Conservation (phyloP, 2,888 invertebrate species). For the Pterostichus madidus region DNA sequence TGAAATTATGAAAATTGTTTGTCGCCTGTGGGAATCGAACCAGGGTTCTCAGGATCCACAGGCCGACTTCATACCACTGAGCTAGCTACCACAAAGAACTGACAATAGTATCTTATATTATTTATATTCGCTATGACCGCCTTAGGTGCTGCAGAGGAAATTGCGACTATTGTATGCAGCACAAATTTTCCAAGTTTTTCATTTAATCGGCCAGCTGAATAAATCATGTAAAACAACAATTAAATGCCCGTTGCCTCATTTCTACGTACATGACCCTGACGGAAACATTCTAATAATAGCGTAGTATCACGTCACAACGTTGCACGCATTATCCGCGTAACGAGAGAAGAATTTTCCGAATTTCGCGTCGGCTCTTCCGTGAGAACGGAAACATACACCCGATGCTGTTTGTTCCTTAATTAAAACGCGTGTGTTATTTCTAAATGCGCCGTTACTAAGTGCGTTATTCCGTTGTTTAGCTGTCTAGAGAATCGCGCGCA, state of each 20-base stretch:
- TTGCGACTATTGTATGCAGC: no score
- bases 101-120: no score
- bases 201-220: neutral
- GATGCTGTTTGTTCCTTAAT: conserved; percentile 56
- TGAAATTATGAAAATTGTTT: no score
- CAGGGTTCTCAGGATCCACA: no score
- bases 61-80: no score
- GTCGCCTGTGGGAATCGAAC: no score
- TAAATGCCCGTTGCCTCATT: conserved; percentile 1
- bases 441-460: conserved; percentile 41
- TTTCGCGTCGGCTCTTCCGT: conserved; percentile 55
- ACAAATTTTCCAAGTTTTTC: no score
- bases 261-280: conserved; percentile 47
- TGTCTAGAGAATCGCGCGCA: neutral
- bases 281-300: conserved; percentile 55
- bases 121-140: no score
- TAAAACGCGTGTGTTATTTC: conserved; percentile 45
- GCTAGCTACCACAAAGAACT: no score
- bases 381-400: conserved; percentile 39
- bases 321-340: conserved; percentile 43
- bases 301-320: conserved; percentile 18
- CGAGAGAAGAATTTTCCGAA: conserved; percentile 64
- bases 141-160: no score
- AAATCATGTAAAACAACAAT: neutral
- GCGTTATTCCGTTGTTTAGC: conserved; percentile 12